phyloP scores from a whole-genome alignment of 1,140 invertebrate species.

The Temnothorax longispinosus region DNA sequence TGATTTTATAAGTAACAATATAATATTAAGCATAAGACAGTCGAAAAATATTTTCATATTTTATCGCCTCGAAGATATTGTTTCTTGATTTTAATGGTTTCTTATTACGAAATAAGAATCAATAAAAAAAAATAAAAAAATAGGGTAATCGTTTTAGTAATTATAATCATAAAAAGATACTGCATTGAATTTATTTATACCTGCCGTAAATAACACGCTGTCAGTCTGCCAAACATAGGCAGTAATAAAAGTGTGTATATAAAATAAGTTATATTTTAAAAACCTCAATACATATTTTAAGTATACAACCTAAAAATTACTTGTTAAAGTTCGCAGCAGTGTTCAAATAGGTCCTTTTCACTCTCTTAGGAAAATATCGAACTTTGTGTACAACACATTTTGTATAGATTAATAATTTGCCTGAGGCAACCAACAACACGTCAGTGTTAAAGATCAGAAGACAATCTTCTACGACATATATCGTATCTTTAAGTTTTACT shows the following conservation, averaged over 20 bases:
- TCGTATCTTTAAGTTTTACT: conserved; percentile 41
- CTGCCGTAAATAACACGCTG: not conserved
- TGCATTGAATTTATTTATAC: not conserved
- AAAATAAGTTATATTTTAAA: no score
- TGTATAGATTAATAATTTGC: not conserved
- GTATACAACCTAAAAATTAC: not conserved
- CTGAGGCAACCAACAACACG: no score
- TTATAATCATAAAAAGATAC: not conserved
- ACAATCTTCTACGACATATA: not conserved
- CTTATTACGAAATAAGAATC: not conserved
- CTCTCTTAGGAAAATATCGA: not conserved
- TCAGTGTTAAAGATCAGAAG: conserved; percentile 9
- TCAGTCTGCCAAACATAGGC: no score
- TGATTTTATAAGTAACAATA: not conserved
- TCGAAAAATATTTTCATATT: not conserved
- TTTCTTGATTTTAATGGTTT: not conserved
- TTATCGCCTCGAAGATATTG: not conserved
- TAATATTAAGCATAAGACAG: not conserved
- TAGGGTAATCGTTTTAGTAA: not conserved
- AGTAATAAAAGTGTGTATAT: not conserved
- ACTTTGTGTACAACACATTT: not conserved
- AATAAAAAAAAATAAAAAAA: not conserved
- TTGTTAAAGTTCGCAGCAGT: not conserved
- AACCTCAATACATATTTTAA: not conserved
- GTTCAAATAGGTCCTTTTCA: not conserved